Evolutionary conservation across 2,888 invertebrate genomes (phyloP).

Genomic region (Spilarctia lutea): DNA sequence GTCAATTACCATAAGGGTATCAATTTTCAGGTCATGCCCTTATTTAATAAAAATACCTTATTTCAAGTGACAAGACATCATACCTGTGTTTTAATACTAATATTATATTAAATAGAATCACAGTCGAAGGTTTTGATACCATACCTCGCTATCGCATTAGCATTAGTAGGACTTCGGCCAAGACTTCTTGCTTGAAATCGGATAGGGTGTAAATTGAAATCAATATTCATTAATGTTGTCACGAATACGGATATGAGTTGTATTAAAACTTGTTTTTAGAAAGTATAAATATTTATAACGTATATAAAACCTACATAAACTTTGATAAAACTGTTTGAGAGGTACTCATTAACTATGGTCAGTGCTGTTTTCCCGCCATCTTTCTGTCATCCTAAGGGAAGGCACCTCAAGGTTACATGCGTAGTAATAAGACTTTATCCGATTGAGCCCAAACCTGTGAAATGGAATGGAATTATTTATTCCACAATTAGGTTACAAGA

Average conservation of each 20-base stretch:
- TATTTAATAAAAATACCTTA: neutral
- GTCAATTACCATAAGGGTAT: no score
- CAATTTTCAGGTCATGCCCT: no score
- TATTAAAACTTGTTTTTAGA: neutral
- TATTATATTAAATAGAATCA: slow-evolving; percentile 15
- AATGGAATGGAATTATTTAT: no score
- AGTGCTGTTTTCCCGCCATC: no score
- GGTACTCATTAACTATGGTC: no score
- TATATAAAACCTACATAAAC: neutral
- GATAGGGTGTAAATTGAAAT: slow-evolving; percentile 56
- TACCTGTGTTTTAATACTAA: neutral
- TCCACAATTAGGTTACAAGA: no score
- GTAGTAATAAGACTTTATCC: neutral
- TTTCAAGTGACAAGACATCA: neutral
- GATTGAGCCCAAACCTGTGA: no score
- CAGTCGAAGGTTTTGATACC: slow-evolving; percentile 46
- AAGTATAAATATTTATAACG: no score
- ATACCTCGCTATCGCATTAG: slow-evolving; percentile 66
- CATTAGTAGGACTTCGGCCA: slow-evolving; percentile 67
- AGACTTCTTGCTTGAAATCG: slow-evolving; percentile 66
- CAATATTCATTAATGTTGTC: slow-evolving; percentile 40
- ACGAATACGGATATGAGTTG: neutral
- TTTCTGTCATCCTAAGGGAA: neutral
- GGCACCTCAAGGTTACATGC: neutral
- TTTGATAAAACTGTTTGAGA: neutral